Base-by-base conservation (phyloP, 2,888 invertebrate genomes). In the Phengaris alcon region DNA sequence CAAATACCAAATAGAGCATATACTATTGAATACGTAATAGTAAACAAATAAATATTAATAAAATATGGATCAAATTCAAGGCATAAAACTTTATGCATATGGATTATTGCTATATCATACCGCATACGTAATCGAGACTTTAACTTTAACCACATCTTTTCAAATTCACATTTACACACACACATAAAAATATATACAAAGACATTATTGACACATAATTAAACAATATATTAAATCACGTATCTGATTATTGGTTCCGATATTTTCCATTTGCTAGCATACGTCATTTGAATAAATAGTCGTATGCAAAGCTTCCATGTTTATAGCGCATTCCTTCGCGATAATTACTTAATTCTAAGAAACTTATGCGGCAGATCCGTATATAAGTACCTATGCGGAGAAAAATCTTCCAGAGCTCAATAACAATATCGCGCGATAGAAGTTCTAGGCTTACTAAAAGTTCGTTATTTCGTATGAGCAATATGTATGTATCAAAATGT, bases 251-350 rank as follows among this genome's bases (percentile, higher is more conserved):
- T 64, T 64, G 64, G 64, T 64, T 64, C 35, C 35, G 35, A 64
- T 64, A 64, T 64, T 64, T 64, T 64, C 64, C 64, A 64, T 64
- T 64, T 5, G 64, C 52, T 5, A 48, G 48, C 48, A 22, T 64
- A 64, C 64, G 64, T 64, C 64, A 64, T 44, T 35, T 64, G 64
- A 35, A 64, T 64, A 64, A 64, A 64, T 64, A 64, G 35, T 52
- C 12, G 52, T 64, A 64, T 44, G 64, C 64, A 64, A 64, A 64
- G 64, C 64, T 44, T 44, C 6, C 64, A 64, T 64, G 35, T 64
- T 64, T 13, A 13, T 64, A 35, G 9, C 35, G 64, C 64, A 64
- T 64, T 64, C 64, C 64, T 64, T 64, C 64, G 15, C 64, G 35
- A 44, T 44, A 44, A 64, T 64, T 64, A 64, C 35, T 64, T 64